Evolutionary conservation across 1,140 invertebrate species (phyloP).

Genomic region (Aphelenchoides besseyi): DNA sequence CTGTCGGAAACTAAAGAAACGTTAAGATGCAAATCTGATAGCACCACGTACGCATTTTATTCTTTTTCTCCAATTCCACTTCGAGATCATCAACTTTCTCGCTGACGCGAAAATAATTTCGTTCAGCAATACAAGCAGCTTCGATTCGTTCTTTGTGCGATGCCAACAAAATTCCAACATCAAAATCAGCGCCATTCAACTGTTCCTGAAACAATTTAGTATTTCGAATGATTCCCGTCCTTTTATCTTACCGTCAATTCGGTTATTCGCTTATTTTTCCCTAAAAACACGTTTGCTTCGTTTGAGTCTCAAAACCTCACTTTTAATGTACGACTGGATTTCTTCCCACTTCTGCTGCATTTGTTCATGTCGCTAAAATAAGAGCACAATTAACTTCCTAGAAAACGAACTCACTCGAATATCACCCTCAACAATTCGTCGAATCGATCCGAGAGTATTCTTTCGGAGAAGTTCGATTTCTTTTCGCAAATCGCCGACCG

Average conservation of each 20-base stretch:
- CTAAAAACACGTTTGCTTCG: not conserved
- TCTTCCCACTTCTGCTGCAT: constrained; percentile 18
- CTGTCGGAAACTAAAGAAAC: not conserved
- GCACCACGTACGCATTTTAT: constrained; percentile 1
- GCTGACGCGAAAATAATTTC: not conserved
- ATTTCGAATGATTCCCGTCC: not conserved
- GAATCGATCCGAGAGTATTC: constrained; percentile 2
- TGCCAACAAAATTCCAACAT: constrained; percentile 14
- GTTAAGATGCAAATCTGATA: not conserved
- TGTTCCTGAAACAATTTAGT: not conserved
- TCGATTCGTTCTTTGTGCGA: constrained; percentile 23
- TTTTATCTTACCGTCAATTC: constrained; percentile 7
- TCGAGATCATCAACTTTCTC: constrained; percentile 18
- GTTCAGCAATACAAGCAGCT: constrained; percentile 14
- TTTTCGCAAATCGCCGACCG: constrained; percentile 10
- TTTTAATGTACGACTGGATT: not conserved
- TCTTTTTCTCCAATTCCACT: constrained; percentile 20
- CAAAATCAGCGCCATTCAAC: constrained; percentile 9
- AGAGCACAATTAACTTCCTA: not conserved
- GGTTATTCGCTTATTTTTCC: constrained; percentile 19
- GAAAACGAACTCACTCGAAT: not conserved
- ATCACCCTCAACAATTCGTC: constrained; percentile 13
- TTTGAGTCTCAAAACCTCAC: not conserved
- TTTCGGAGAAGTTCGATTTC: constrained; percentile 17
- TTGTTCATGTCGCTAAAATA: constrained; percentile 8